These are phyloP conservation scores for Pempheris klunzingeri DNA, from an alignment of 2,797 vertebrate species.

Conservation along the genomic window DNA sequence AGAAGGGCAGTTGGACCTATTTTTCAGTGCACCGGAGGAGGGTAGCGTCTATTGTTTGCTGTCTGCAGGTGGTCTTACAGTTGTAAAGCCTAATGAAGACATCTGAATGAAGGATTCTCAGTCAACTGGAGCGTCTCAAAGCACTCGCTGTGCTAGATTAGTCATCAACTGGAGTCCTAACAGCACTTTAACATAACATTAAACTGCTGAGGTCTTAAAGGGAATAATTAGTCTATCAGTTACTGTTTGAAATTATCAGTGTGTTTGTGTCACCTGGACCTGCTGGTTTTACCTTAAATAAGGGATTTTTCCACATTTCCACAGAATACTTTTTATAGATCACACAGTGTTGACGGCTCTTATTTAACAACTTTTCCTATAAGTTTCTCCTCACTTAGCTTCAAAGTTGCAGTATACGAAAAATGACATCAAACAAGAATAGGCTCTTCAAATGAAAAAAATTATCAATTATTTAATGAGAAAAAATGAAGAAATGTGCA, in stretches of 20 bases:
- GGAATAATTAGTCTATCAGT: constrained; percentile 4
- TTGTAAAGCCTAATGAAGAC: constrained; percentile 41
- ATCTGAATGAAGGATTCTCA: constrained; percentile 34
- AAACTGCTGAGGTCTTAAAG: not conserved
- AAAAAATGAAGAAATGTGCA: not conserved
- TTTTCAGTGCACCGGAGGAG: constrained; percentile 23
- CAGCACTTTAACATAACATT: not conserved
- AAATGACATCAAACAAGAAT: not conserved
- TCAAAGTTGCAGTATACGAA: not conserved
- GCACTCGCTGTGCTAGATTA: not conserved
- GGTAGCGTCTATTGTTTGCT: constrained; percentile 53
- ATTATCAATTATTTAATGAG: not conserved
- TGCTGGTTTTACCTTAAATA: not conserved
- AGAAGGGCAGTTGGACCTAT: constrained; percentile 47
- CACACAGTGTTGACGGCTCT: not conserved
- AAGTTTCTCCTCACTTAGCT: not conserved
- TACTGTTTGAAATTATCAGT: no score
- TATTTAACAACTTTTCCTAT: not conserved
- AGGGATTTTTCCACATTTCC: not conserved
- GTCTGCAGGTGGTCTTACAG: constrained; percentile 63
- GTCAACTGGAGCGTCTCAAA: constrained; percentile 31
- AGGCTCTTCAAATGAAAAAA: no score
- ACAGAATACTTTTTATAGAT: not conserved
- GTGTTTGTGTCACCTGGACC: not conserved
- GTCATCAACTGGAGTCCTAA: not conserved